phyloP scores from a whole-genome alignment of 1,140 invertebrate genomes.

The Drosophila jambulina region DNA sequence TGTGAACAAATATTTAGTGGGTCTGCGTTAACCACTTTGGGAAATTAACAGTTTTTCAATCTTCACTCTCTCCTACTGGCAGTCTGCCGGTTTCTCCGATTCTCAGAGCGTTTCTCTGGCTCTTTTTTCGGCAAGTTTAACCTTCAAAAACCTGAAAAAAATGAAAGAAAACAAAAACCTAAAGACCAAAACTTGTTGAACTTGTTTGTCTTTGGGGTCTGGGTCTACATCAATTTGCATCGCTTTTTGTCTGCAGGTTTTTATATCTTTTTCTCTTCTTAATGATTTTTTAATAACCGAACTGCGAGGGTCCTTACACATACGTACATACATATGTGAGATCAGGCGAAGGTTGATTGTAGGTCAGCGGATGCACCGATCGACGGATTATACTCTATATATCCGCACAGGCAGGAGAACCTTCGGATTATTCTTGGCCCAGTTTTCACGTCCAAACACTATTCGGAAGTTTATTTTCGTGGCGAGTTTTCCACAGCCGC shows the following conservation, averaged over 20 bases:
- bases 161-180: slow-evolving; percentile 47
- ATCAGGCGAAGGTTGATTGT: slow-evolving; percentile 64
- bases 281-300: slow-evolving; percentile 60
- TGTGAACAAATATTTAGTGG: slow-evolving; percentile 70
- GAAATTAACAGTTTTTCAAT: slow-evolving; percentile 74
- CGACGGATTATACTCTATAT: slow-evolving; percentile 24
- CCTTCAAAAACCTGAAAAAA: slow-evolving; percentile 64
- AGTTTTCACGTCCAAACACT: slow-evolving; percentile 62
- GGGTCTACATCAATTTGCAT: slow-evolving; percentile 58
- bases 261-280: slow-evolving; percentile 21
- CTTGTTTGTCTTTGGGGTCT: slow-evolving; percentile 62
- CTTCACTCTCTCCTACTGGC: slow-evolving; percentile 16
- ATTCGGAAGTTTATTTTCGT: slow-evolving; percentile 77
- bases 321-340: slow-evolving; percentile 1
- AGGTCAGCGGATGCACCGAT: slow-evolving; percentile 71
- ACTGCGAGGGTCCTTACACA: slow-evolving; percentile 49
- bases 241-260: slow-evolving; percentile 37
- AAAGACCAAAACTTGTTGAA: slow-evolving; percentile 66
- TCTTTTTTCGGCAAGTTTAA: slow-evolving; percentile 55
- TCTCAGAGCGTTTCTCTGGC: slow-evolving; percentile 11
- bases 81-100: slow-evolving; percentile 4
- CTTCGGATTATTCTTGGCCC: slow-evolving; percentile 72
- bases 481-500: slow-evolving; percentile 66
- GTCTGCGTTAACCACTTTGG: slow-evolving; percentile 59
- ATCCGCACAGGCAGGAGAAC: slow-evolving; percentile 17